Base-by-base conservation (phyloP, 2,113 vertebrate genomes). In the Thryonomys swinderianus region DNA sequence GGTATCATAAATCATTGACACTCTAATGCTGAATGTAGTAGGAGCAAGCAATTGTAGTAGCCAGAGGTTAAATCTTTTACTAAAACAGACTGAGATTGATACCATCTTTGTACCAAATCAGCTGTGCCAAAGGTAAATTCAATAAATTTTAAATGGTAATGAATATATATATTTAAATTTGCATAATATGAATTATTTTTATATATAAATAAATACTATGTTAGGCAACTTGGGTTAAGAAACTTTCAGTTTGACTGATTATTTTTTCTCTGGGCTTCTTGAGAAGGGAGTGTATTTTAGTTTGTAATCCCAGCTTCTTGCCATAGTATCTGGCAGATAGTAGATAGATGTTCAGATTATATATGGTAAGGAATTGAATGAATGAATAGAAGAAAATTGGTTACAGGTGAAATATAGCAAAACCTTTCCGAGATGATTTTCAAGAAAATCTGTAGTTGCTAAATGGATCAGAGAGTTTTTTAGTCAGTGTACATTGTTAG, bases 61-160 rank as follows among this genome's bases (percentile, higher is more conserved):
- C 42, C 59, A 61, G 53, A 90, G 62, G 30, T 85, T 88, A 37
- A 88, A 62, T 96, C 45, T 90, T 93, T 57, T 86, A 82, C 18
- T 91, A 62, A 93, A 90, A 61, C 27, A 81, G 85, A 18, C 42
- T 32, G 20, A 91, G 61, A 32, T 88, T 85, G 76, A 42, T 90
- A 11, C 48, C 79, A 32, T 53, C 40, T 88, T 88, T 95, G 7
- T 93, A 13, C 5, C n/a, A n/a, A 14, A 1, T 73, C 23, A n/a
- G 61, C 42, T 45, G 9, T 88, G 25, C 83, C 85, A 59, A 76
- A 64, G 55, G 16, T 27, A 8, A 93, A 69, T 88, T 91, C 17
- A 82, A 14, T 81, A 80, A 53, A 67, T 85, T 96, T 93, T 91
- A 93, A 74, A 67, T 93, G n/a, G 32, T 85, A 91, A 66, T 87